A percentile compares a stretch with the other conserved stretches of the same genome.
Evolutionary conservation across 2,888 invertebrate genomes (phyloP).

Genomic region (Sphaerophoria taeniata): DNA sequence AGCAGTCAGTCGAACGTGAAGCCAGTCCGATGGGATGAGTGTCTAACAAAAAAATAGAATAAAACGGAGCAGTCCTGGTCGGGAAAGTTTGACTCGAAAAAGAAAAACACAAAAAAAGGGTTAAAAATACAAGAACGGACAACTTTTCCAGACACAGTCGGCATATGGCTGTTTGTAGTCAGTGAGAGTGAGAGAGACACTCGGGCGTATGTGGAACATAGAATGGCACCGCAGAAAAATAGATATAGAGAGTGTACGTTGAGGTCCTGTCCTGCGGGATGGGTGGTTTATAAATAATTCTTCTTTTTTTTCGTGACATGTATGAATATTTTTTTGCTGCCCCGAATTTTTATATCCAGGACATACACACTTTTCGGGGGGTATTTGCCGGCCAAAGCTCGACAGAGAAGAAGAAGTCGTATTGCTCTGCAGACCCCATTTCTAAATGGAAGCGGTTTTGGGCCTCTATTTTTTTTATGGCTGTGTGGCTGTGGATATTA

Average conservation of each 20-base stretch:
- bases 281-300: background rate
- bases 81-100: conserved; percentile 58
- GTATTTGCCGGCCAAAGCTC: conserved; percentile 51
- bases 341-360: conserved; percentile 39
- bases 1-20: background rate
- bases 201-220: conserved; percentile 73
- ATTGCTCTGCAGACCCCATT: conserved; percentile 62
- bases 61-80: conserved; percentile 69
- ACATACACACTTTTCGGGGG: conserved; percentile 72
- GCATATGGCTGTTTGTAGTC: conserved; percentile 52
- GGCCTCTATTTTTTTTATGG: conserved; percentile 4
- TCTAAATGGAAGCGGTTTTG: conserved; percentile 45
- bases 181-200: conserved; percentile 31
- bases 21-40: background rate
- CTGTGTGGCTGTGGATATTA: conserved; percentile 43
- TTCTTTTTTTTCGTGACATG: background rate
- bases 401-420: background rate
- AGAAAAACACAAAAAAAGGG: conserved; percentile 66
- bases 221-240: conserved; percentile 70
- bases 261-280: conserved; percentile 47
- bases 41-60: conserved; percentile 9
- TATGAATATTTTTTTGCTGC: conserved; percentile 12
- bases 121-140: conserved; percentile 61
- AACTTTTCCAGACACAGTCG: conserved; percentile 69
- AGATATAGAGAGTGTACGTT: conserved; percentile 68